A percentile compares a stretch with the other conserved stretches of the same genome.
Conservation (phyloP, 2,113 vertebrate species). For the Mastomys coucha region DNA sequence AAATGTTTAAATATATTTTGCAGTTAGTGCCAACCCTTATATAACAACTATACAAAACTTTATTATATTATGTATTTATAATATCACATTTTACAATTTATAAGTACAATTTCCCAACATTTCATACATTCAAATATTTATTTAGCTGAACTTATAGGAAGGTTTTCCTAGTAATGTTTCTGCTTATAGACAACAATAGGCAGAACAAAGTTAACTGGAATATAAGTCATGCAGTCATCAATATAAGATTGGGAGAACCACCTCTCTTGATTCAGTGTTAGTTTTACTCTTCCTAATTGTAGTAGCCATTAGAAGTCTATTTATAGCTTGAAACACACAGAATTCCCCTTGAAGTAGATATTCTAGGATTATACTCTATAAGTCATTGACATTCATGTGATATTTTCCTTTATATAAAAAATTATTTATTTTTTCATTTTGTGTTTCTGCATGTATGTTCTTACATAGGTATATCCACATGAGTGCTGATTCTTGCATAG, state of each 20-base stretch:
- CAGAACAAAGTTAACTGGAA: slow-evolving; percentile 12
- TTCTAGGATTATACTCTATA: not conserved
- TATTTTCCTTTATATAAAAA: not conserved
- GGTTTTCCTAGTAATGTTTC: slow-evolving; percentile 36
- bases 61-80: not conserved
- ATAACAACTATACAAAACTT: not conserved
- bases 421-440: not conserved
- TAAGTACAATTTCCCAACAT: not conserved
- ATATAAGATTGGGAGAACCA: slow-evolving; percentile 12
- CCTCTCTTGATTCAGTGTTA: not conserved
- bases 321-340: not conserved
- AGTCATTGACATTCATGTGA: not conserved
- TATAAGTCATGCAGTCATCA: not conserved
- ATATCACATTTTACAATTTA: slow-evolving; percentile 35
- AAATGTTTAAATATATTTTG: slow-evolving; percentile 16
- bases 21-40: not conserved
- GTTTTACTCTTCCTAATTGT: slow-evolving; percentile 20
- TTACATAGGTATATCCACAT: not conserved
- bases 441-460: not conserved
- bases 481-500: not conserved
- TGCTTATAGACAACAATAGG: slow-evolving; percentile 26
- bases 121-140: slow-evolving; percentile 22
- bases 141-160: not conserved
- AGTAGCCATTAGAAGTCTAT: not conserved
- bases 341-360: not conserved